Evolutionary conservation across 2,888 invertebrate genomes (phyloP), one percentile per base, ranked within the genome.

Genomic region (Clistopyga incitator): DNA sequence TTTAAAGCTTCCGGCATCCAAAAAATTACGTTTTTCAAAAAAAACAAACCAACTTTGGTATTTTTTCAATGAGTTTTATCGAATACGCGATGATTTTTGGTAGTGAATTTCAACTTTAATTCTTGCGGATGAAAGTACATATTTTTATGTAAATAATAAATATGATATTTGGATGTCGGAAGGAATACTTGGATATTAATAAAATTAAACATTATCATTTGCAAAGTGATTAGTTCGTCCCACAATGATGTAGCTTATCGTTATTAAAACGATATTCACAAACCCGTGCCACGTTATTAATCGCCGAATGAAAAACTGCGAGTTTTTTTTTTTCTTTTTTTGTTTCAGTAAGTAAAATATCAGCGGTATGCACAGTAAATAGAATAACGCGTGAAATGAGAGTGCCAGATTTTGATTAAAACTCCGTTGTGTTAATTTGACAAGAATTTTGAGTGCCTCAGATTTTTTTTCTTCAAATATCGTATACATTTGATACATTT

Each of bases 241-340:
- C 47, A 61, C 34, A 74, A 61, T 50, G 18, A 61, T 47, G 29
- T 75, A 64, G 61, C 50, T 52, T 50, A 29, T 75, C 75, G 15
- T 75, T 50, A 15, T 45, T 52, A 29, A 29, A 75, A 6, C 15
- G 6, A 75, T 75, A 52, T 52, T 64, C 29, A 64, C 20, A 42
- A 64, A 38, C 8, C 38, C 75, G 47, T 52, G 61, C 25, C 29
- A 50, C 74, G 47, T 61, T 56, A 56, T 3, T 6, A 47, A 74
- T 61, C 34, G 52, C 8, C 18, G 20, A 38, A 8, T 23, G 54
- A 25, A 64, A 25, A 64, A 52, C n/a, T 38, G 47, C 47, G 18
- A 20, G 59, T 25, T 29, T 34, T n/a, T n/a, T 71, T 18, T n/a
- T n/a, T n/a, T n/a, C n/a, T n/a, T n/a, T n/a, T n/a, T n/a, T n/a